Evolutionary conservation across 2,888 invertebrate genomes (phyloP), one percentile per base, ranked within the genome.

Genomic region (Acronicta psi): DNA sequence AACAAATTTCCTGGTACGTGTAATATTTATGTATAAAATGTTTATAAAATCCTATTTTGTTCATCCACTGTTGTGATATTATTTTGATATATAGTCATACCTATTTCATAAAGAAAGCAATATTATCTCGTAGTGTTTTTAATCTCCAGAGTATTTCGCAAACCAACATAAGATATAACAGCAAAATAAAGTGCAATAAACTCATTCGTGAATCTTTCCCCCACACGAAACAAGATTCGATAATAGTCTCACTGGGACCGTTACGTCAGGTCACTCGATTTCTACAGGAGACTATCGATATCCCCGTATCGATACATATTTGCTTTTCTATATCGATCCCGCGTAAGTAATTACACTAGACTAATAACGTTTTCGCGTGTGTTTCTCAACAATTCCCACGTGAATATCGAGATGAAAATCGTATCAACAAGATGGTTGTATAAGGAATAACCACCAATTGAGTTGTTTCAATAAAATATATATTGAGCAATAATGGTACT

Each of bases 241-340:
- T 84, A 86, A 87, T 87, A 87, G 87, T 86, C 87, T 85, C 87
- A 73, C 69, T 78, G 85, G 86, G 86, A 75, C 85, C 82, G 80
- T 86, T 84, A 77, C 77, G 80, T 79, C 79, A 78, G 86, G 83
- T 85, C 86, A 86, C 84, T 89, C 84, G 80, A 86, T 88, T 85
- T 84, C 87, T 82, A 80, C 79, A 70, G 80, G 74, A 79, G 77
- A 75, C 77, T 72, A 79, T 74, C 72, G 73, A 77, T 74, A 69
- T 65, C 68, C 68, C 75, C 65, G 73, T 80, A 81, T 77, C 81
- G 77, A 80, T 80, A 86, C 80, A 80, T 82, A 83, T 85, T 83
- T 81, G 79, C 77, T 82, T 77, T 66, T 68, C 72, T 71, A 71
- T 77, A 80, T 83, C 77, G 75, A 82, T 77, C 73, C 69, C 61